These are phyloP conservation scores for Sebastes trivittatus DNA, from an alignment of 2,797 vertebrate species.

Conservation along the genomic window DNA sequence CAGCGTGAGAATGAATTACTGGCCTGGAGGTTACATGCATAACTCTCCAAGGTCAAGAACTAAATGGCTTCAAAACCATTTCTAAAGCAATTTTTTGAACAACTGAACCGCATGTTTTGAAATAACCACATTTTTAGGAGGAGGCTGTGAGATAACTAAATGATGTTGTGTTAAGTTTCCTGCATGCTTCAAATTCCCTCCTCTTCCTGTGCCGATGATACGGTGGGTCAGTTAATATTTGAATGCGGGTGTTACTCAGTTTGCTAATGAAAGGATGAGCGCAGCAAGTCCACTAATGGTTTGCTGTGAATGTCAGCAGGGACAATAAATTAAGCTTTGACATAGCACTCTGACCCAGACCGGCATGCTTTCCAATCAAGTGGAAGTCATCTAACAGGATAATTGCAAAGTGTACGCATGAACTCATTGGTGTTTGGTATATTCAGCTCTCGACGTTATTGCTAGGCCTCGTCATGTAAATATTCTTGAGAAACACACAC, in stretches of 20 bases:
- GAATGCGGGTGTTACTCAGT: constrained; percentile 21
- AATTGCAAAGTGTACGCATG: constrained; percentile 30
- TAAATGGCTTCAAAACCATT: background rate
- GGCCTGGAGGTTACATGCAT: background rate
- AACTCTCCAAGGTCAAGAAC: background rate
- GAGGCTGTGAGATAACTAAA: background rate
- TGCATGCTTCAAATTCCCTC: background rate
- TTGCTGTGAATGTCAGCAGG: constrained; percentile 69
- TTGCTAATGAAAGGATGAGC: constrained; percentile 60
- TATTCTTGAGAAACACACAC: constrained; percentile 12
- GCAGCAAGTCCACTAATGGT: constrained; percentile 54
- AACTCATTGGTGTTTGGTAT: constrained; percentile 17
- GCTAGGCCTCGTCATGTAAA: background rate
- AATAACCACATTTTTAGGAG: background rate
- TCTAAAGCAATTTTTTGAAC: background rate
- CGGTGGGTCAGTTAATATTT: constrained; percentile 19
- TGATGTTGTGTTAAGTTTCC: background rate
- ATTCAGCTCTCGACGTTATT: background rate
- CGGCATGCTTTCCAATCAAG: constrained; percentile 18
- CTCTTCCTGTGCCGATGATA: constrained; percentile 7
- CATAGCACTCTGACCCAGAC: constrained; percentile 34
- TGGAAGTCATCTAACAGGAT: constrained; percentile 14
- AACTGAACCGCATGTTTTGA: background rate
- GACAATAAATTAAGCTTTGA: constrained; percentile 64
- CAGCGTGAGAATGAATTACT: background rate